Base-by-base conservation (phyloP, 2,797 vertebrate species). In the Melanotaenia maccullochi region DNA sequence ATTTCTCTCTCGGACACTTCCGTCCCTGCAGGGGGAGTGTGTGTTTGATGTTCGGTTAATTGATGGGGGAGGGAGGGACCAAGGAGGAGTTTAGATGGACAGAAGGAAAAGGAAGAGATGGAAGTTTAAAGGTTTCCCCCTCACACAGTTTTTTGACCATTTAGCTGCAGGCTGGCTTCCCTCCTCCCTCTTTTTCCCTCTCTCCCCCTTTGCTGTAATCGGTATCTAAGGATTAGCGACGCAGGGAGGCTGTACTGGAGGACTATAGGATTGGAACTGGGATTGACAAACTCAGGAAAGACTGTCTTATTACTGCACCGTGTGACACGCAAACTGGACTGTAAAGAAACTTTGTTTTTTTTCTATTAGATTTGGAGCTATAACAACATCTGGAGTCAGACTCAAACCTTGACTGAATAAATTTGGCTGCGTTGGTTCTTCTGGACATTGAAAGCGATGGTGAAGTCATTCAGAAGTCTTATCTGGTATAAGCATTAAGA, bases 1-100 rank as follows among this genome's bases (percentile, higher is more conserved):
- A 36, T 5, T 33, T 12, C 24, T 11, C 44, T 47, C 44, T 36
- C 1, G 4, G 69, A 70, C 58, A 28, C 40, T 3, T 32, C 51
- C 40, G 65, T 81, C 87, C 87, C 85, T 76, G 9, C 42, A 40
- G 84, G 82, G 87, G 85, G 89, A 86, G 85, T 68, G 65, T 76
- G 71, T 78, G 58, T 73, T 68, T 78, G 82, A 79, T 61, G 61
- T 55, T 52, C 25, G 18, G 20, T 47, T 76, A 24, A 24, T 30
- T 42, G 56, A 58, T 61, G 60, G 69, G 68, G 35, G 63, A 64
- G 54, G 65, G 64, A 62, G 40, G 32, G 49, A 68, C 22, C 24
- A 64, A 87, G 89, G 88, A 83, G 89, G 87, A 89, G 88, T 82
- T 32, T 30, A 70, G 68, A 75, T 69, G 79, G 76, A 74, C 60